These are phyloP conservation scores for Leptinotarsa rubiginosa DNA, from an alignment of 2,888 invertebrate genomes.

Conservation along the genomic window DNA sequence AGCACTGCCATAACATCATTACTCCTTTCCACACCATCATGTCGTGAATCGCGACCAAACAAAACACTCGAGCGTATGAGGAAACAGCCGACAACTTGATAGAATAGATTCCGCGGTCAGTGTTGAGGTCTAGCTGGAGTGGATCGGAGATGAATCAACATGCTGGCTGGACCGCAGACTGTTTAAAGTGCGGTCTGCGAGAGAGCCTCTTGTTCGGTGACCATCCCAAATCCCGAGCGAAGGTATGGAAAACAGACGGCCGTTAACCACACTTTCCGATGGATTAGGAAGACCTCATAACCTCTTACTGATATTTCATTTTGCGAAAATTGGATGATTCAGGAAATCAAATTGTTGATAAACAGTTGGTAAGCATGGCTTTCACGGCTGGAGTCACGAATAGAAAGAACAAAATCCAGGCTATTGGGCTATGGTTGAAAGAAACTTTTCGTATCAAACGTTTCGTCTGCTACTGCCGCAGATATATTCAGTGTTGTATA, in stretches of 20 bases:
- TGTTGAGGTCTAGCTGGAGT: background rate
- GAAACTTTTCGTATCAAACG: too few relatives aligned
- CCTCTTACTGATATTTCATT: background rate
- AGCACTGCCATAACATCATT: background rate
- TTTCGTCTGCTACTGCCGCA: too few relatives aligned
- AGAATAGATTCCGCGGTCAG: slow-evolving; percentile 1
- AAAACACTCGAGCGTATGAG: background rate
- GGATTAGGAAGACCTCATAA: background rate
- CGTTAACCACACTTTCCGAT: background rate
- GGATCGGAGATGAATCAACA: slow-evolving; percentile 10
- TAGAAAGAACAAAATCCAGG: too few relatives aligned
- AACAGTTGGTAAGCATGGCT: too few relatives aligned
- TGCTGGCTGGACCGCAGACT: slow-evolving; percentile 10
- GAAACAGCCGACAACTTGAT: background rate
- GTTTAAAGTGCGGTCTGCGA: background rate
- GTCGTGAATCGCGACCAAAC: background rate
- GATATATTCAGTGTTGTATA: too few relatives aligned
- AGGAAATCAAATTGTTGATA: too few relatives aligned
- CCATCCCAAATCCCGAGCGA: background rate
- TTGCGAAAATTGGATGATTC: too few relatives aligned
- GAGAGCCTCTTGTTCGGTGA: background rate
- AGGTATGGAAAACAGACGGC: background rate
- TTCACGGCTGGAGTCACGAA: too few relatives aligned
- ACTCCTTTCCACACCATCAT: background rate
- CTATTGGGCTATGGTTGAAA: too few relatives aligned